Conservation (phyloP, 2,797 vertebrate species). For the Argya squamiceps region DNA sequence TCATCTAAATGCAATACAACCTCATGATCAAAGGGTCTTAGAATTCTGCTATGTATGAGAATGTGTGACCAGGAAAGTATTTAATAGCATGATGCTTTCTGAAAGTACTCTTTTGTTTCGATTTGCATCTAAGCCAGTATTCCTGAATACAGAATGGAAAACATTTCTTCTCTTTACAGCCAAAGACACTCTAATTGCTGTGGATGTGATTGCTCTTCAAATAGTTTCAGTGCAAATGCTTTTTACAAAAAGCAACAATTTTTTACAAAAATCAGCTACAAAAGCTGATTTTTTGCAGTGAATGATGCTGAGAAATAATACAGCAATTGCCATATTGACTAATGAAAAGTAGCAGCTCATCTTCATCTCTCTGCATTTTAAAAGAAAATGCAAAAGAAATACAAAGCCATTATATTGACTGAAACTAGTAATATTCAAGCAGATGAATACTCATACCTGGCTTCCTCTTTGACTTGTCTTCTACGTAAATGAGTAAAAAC, state of each 20-base stretch:
- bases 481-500: not conserved
- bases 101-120: not conserved
- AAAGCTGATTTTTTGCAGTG: not conserved
- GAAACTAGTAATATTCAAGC: not conserved
- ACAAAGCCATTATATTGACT: not conserved
- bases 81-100: not conserved
- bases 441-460: not conserved
- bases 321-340: not conserved
- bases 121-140: not conserved
- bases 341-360: not conserved
- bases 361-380: not conserved
- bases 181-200: not conserved
- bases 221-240: not conserved
- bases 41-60: not conserved
- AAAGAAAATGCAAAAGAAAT: not conserved
- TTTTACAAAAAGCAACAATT: not conserved
- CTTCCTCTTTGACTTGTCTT: not conserved
- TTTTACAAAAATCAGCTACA: not conserved
- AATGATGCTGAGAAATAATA: not conserved
- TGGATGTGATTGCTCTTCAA: not conserved
- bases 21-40: not conserved
- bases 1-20: fast-evolving
- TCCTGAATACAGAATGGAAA: not conserved
- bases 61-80: not conserved
- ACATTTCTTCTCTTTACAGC: not conserved